Base-by-base conservation (phyloP, 2,113 vertebrate genomes). In the Ovibos moschatus region DNA sequence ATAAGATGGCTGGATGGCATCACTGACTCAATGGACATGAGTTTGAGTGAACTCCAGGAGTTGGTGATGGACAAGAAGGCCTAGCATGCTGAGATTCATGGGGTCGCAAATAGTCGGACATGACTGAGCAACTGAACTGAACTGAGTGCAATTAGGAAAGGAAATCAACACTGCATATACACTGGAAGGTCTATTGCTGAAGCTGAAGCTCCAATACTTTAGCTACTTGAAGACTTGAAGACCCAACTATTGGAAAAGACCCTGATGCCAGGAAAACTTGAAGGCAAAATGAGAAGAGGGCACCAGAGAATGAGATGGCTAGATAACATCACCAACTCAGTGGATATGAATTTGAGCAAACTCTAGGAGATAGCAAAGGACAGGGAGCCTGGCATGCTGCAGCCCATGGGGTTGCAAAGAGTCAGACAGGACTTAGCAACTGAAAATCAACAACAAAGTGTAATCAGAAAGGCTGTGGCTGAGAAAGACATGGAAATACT, bases 11-110 rank as follows among this genome's bases (percentile, higher is more conserved):
- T 60, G 27, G 57, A 60, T 60, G 58, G 27, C 25, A 60, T 28
- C 25, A 60, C 25, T 1, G 0, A 60, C 58, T 28, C 27, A 5
- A 60, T 60, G 11, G 27, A 60, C 11, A 1, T 60, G 58, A 60
- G 58, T 60, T 13, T 60, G 27, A 28, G 58, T 60, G 58, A 60
- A 60, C 27, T 28, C 58, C 5, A 5, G 57, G 58, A 60, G 27
- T 13, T 60, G 58, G 11, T 60, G 11, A 6, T 60, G 58, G 27
- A 60, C 11, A 28, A 6, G 58, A 13, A 60, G 58, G 58, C 58
- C 58, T 60, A 6, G 58, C 3, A 5, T 60, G 58, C 27, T 60
- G 58, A 6, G 58, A 60, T 28, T 60, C 58, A 60, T 28, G 58
- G 27, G 58, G 27, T 28, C 27, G 6, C 58, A 60, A 60, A 60